phyloP scores from a whole-genome alignment of 2,797 vertebrate genomes.

The Eulemur albifrons region DNA sequence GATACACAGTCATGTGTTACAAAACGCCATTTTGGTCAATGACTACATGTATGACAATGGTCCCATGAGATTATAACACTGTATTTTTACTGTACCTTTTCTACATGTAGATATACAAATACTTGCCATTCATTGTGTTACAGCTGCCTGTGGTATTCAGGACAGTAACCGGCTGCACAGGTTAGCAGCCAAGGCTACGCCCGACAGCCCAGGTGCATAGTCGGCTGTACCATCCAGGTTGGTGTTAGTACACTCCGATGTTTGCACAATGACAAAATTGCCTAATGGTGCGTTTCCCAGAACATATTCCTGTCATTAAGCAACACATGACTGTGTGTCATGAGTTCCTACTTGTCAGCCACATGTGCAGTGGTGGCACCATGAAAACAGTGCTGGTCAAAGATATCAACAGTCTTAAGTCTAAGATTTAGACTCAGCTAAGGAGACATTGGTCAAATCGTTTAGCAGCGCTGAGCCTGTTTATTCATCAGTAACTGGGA shows the following conservation, averaged over 20 bases:
- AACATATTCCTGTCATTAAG: neutral
- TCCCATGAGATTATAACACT: neutral
- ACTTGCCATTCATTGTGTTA: neutral
- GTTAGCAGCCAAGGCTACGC: neutral
- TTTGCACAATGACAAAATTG: neutral
- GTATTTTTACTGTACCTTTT: neutral
- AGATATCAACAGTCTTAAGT: neutral
- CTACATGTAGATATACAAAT: neutral
- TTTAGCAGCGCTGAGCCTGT: neutral
- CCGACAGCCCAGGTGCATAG: neutral
- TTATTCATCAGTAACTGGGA: too few species aligned
- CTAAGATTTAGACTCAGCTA: neutral
- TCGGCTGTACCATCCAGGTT: neutral
- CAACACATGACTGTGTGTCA: too few species aligned
- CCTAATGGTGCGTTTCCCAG: neutral
- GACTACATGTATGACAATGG: neutral
- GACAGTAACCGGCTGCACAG: neutral
- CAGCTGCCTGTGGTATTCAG: neutral
- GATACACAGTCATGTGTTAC: neutral
- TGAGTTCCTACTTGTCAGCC: neutral
- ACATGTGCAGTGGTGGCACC: accelerated
- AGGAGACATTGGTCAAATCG: neutral
- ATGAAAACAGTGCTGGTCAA: neutral
- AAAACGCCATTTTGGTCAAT: neutral
- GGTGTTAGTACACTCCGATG: neutral